Evolutionary conservation across 2,797 vertebrate genomes (phyloP).

Genomic region (Capromys pilorides): DNA sequence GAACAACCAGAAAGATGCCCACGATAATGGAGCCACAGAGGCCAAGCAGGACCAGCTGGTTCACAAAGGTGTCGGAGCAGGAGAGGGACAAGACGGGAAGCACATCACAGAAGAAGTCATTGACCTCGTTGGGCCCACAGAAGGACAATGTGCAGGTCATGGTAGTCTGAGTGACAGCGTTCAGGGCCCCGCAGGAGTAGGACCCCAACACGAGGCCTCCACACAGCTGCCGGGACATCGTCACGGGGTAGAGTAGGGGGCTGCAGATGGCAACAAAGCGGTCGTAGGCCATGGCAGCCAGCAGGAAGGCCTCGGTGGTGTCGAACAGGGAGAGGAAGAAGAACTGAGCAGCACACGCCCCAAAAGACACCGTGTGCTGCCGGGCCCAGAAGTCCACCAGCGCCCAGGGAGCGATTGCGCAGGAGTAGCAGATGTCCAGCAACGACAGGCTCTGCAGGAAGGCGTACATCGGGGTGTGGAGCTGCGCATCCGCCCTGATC

Average conservation of each 20-base stretch:
- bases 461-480: constrained; percentile 57
- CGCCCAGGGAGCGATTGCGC: constrained; percentile 49
- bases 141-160: constrained; percentile 57
- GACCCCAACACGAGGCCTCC: neutral
- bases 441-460: constrained; percentile 63
- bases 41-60: constrained; percentile 52
- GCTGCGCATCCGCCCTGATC: neutral
- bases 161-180: neutral
- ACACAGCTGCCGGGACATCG: neutral
- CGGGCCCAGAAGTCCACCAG: neutral
- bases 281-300: constrained; percentile 61
- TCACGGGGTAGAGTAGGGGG: constrained; percentile 2
- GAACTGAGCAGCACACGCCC: constrained; percentile 54
- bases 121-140: constrained; percentile 24
- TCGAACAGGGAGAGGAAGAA: constrained; percentile 47
- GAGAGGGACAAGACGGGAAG: constrained; percentile 41
- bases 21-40: constrained; percentile 55
- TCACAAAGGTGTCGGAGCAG: neutral
- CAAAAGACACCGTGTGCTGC: constrained; percentile 14
- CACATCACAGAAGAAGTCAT: constrained; percentile 63
- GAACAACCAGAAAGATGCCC: constrained; percentile 57
- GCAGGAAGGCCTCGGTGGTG: constrained; percentile 28
- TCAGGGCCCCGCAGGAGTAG: constrained; percentile 23
- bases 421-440: constrained; percentile 59
- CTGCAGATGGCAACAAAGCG: constrained; percentile 45